Evolutionary conservation across 2,888 invertebrate genomes (phyloP).

Genomic region (Polyommatus iphigenia): DNA sequence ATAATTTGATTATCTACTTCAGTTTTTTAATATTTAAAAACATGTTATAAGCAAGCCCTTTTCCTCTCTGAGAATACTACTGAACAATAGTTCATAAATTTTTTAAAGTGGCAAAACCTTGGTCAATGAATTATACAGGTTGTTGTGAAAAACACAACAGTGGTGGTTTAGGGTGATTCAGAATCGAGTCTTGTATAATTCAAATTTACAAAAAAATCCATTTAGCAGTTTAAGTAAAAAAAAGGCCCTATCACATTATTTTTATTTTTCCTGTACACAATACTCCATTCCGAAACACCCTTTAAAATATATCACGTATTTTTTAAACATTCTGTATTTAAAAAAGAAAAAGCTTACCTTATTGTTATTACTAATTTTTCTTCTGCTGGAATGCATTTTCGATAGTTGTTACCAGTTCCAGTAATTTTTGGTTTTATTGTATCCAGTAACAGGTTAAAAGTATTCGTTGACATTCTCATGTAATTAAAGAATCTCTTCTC

Average conservation of each 20-base stretch:
- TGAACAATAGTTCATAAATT: constrained; percentile 13
- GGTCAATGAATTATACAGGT: constrained; percentile 8
- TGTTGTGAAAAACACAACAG: constrained; percentile 11
- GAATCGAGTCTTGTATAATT: constrained; percentile 20
- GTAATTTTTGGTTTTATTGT: constrained; percentile 38
- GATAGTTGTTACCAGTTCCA: constrained; percentile 38
- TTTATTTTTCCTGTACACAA: constrained; percentile 36
- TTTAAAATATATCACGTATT: constrained; percentile 18
- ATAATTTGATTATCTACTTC: constrained; percentile 41
- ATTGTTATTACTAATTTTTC: constrained; percentile 38
- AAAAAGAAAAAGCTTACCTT: constrained; percentile 32
- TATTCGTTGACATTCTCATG: constrained; percentile 40
- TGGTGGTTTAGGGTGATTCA: constrained; percentile 19
- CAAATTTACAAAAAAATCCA: constrained; percentile 20
- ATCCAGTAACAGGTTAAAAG: constrained; percentile 38
- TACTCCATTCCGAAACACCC: constrained; percentile 17
- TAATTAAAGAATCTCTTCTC: constrained; percentile 38
- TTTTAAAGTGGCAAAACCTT: constrained; percentile 16
- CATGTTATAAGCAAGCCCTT: constrained; percentile 2
- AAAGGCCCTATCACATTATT: constrained; percentile 38
- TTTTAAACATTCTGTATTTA: constrained; percentile 13
- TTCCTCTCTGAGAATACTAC: constrained; percentile 13
- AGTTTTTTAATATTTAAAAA: constrained; percentile 24
- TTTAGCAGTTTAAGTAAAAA: constrained; percentile 32
- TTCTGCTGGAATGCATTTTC: constrained; percentile 39